Percentiles rank a stretch among this genome's conserved stretches.
Conservation (phyloP, 2,888 invertebrate species). For the Dolichomitus sp. region DNA sequence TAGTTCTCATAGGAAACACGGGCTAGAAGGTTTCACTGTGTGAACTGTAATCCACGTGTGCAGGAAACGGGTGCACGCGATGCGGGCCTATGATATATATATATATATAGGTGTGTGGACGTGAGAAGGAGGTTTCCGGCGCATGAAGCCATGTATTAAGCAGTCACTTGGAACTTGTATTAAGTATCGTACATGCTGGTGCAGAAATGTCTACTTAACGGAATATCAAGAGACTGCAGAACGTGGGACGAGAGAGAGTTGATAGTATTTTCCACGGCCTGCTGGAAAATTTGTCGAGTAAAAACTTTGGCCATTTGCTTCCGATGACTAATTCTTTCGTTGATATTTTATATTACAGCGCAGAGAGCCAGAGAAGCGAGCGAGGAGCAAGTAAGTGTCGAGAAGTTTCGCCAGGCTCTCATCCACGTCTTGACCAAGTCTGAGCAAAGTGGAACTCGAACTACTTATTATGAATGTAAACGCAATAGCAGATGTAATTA, state of each 20-base stretch:
- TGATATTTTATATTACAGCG: conserved; percentile 41
- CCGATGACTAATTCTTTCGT: conserved; percentile 48
- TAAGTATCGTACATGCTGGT: conserved; percentile 26
- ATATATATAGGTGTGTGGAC: background rate
- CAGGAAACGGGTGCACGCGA: conserved; percentile 63
- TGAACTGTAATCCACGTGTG: conserved; percentile 56
- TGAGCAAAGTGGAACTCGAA: conserved; percentile 24
- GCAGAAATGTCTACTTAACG: background rate
- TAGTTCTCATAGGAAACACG: conserved; percentile 50
- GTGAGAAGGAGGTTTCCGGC: conserved; percentile 6
- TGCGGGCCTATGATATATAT: conserved; percentile 52
- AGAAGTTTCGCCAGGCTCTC: conserved; percentile 38
- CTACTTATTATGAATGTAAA: conserved; percentile 61
- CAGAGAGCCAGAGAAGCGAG: background rate
- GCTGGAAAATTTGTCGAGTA: background rate
- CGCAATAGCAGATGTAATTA: conserved; percentile 29
- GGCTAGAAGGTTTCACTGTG: background rate
- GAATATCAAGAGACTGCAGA: background rate
- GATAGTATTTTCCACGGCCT: background rate
- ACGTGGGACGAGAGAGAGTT: background rate
- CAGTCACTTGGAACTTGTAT: conserved; percentile 20
- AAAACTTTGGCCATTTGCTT: conserved; percentile 35
- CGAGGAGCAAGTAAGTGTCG: conserved; percentile 12
- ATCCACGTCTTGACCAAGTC: conserved; percentile 7
- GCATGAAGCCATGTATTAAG: conserved; percentile 20